These are phyloP conservation scores for Erebia aethiops DNA, from an alignment of 2,888 invertebrate genomes.

Conservation along the genomic window DNA sequence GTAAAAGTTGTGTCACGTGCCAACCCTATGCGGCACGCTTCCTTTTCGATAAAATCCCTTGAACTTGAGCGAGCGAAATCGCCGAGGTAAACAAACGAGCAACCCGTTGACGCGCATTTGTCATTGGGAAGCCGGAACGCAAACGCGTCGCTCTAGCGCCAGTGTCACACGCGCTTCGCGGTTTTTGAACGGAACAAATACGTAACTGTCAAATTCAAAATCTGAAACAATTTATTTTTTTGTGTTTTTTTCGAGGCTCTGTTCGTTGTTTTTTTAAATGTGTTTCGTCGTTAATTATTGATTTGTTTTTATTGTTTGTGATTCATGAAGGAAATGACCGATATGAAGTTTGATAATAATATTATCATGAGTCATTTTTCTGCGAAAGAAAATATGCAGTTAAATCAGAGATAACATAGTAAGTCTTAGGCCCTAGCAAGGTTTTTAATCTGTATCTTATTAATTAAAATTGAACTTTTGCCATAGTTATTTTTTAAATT, in stretches of 20 bases:
- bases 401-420: background rate
- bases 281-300: slow-evolving; percentile 16
- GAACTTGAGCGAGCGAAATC: slow-evolving; percentile 67
- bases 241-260: background rate
- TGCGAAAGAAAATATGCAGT: background rate
- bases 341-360: slow-evolving; percentile 24
- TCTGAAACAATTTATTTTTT: slow-evolving; percentile 15
- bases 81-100: slow-evolving; percentile 68
- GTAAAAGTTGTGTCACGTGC: background rate
- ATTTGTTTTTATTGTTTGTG: slow-evolving; percentile 26
- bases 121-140: slow-evolving; percentile 74
- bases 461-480: background rate
- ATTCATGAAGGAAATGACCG: slow-evolving; percentile 55
- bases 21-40: slow-evolving; percentile 40
- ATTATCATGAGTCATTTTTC: slow-evolving; percentile 13
- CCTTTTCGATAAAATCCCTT: slow-evolving; percentile 65
- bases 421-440: background rate
- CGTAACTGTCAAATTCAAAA: slow-evolving; percentile 41
- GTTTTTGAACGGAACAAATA: slow-evolving; percentile 52
- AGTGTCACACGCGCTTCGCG: slow-evolving; percentile 57
- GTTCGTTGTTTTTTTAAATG: slow-evolving; percentile 22
- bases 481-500: background rate
- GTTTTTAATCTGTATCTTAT: background rate
- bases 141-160: slow-evolving; percentile 58
- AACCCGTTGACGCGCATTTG: slow-evolving; percentile 69